Conservation (phyloP, 1,140 invertebrate genomes). For the Heliothis virescens region DNA sequence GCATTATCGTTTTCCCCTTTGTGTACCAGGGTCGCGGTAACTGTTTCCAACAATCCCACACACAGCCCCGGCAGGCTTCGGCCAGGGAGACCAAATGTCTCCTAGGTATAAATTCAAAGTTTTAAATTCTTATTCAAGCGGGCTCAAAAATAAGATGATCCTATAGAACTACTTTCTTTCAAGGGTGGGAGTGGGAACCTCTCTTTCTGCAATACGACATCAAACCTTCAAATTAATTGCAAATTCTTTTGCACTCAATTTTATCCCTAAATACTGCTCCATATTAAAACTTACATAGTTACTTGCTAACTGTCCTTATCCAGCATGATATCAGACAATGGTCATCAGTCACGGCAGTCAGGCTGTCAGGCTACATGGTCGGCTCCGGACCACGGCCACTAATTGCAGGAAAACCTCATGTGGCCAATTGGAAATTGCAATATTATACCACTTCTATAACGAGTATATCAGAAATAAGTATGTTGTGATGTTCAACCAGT, state of each 20-base stretch:
- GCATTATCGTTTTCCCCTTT: not conserved
- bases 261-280: not conserved
- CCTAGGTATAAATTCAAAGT: too few relatives aligned
- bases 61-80: too few relatives aligned
- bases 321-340: conserved; percentile 26
- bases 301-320: not conserved
- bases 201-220: too few relatives aligned
- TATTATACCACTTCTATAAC: conserved; percentile 8
- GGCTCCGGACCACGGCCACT: conserved; percentile 55
- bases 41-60: too few relatives aligned
- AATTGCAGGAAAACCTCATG: conserved; percentile 68
- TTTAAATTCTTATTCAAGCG: too few relatives aligned
- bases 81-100: too few relatives aligned
- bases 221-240: too few relatives aligned
- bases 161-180: too few relatives aligned
- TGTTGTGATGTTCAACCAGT: not conserved
- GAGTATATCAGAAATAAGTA: not conserved
- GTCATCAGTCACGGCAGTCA: conserved; percentile 62
- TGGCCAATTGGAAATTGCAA: conserved; percentile 65
- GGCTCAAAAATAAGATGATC: too few relatives aligned
- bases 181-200: too few relatives aligned
- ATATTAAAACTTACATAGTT: not conserved
- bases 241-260: too few relatives aligned
- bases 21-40: too few relatives aligned
- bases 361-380: conserved; percentile 45